Percentiles rank a stretch among this genome's conserved stretches.
These are phyloP conservation scores for Harpagus bidentatus DNA, from an alignment of 2,113 vertebrate species.

Conservation along the genomic window DNA sequence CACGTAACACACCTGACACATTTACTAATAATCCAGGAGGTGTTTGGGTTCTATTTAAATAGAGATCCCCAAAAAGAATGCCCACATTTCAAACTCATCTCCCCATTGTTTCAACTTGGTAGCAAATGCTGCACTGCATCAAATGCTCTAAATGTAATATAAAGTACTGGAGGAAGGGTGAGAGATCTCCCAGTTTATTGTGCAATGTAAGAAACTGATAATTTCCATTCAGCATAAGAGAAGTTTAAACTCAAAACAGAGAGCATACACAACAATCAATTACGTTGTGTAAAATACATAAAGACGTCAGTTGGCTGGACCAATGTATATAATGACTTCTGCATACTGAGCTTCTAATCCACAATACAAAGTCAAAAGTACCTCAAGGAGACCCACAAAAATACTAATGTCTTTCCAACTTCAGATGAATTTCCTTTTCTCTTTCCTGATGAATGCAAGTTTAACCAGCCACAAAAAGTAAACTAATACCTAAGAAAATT, in stretches of 20 bases:
- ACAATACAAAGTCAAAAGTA: background rate
- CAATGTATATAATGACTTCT: background rate
- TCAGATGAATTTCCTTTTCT: background rate
- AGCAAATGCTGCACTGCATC: background rate
- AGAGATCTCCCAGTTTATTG: background rate
- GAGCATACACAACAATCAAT: background rate
- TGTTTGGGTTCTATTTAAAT: background rate
- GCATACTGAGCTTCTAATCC: background rate
- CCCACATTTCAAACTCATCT: background rate
- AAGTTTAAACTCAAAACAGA: background rate
- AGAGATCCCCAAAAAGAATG: background rate
- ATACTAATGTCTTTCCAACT: background rate
- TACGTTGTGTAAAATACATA: too few species aligned
- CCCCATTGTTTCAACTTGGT: background rate
- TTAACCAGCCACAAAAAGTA: background rate
- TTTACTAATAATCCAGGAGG: slow-evolving; percentile 9
- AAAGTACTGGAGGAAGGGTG: background rate
- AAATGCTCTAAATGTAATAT: background rate
- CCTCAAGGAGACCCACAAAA: background rate
- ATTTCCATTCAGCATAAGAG: background rate
- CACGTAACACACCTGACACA: slow-evolving; percentile 8
- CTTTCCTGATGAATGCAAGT: background rate
- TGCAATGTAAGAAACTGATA: background rate
- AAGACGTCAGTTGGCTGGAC: background rate
- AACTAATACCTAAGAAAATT: background rate